Base-by-base conservation (phyloP, 2,113 vertebrate genomes). In the Onychostoma macrolepis region DNA sequence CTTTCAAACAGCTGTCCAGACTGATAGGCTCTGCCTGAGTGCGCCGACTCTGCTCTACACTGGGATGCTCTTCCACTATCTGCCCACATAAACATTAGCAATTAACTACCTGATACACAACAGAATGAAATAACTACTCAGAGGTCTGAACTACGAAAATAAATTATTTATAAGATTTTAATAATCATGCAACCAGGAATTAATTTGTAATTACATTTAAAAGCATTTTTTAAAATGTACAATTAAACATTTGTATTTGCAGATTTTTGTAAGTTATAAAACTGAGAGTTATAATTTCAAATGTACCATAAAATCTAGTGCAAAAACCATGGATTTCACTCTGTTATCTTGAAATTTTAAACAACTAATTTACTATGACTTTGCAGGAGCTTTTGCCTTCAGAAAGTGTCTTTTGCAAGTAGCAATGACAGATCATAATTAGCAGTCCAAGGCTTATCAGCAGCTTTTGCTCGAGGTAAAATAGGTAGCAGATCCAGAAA, bases 1-100 rank as follows among this genome's bases (percentile, higher is more conserved):
- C 98, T 89, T 96, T 95, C 84, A 99, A 95, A 87, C 98, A 99
- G 76, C 96, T 99, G 91, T 99, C 97, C 91, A 99, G 92, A 91
- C 97, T 99, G 95, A 99, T 99, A 89, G 98, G 98, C 90, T 99
- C 98, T 0, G 98, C 98, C 71, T 99, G 98, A 24, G 97, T 96
- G 48, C 94, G 94, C 0, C 97, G 97, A 87, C 98, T 99, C 90
- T 97, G 97, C 53, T 99, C 98, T 85, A 99, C 98, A 53, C 98
- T 99, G 83, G 96, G 93, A 65, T 99, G 97, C 87, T 99, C 98
- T 89, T 99, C 98, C 71, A 98, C 95, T 21, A 99, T 97, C 98
- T 99, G 12, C 41, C 6, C 26, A 67, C 82, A 85, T n/a, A 41
- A 65, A 76, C 15, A 84, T 33, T 17, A 43, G 80, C 30, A 33